phyloP scores from a whole-genome alignment of 1,140 invertebrate genomes.

The Drosophila tropicalis region DNA sequence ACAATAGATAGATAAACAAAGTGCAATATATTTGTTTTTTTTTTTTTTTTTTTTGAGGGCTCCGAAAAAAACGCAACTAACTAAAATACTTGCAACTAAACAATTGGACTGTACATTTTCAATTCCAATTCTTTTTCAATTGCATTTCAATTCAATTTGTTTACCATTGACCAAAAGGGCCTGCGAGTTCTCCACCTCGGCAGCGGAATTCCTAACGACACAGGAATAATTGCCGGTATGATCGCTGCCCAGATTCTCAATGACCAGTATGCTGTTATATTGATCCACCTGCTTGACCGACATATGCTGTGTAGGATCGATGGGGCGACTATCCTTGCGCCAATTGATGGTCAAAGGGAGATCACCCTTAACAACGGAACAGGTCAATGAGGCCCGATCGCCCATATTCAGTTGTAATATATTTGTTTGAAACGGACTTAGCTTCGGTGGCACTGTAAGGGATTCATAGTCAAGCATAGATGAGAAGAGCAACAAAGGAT shows the following conservation, averaged over 20 bases:
- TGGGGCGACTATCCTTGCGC: conserved; percentile 89
- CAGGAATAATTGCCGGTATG: conserved; percentile 92
- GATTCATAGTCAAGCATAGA: conserved; percentile 49
- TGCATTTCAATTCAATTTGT: conserved; percentile 29
- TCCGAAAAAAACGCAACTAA: conserved; percentile 47
- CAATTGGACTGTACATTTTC: conserved; percentile 21
- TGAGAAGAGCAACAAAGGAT: conserved; percentile 41
- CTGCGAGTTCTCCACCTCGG: conserved; percentile 89
- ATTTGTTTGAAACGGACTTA: conserved; percentile 90
- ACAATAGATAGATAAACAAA: conserved; percentile 59
- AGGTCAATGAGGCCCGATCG: conserved; percentile 90
- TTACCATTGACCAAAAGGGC: conserved; percentile 92
- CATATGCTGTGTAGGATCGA: conserved; percentile 86
- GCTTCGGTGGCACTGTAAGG: conserved; percentile 90
- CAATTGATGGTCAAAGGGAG: conserved; percentile 90
- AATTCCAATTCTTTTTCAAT: conserved; percentile 13
- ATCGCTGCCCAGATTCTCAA: conserved; percentile 89
- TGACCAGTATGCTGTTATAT: conserved; percentile 91
- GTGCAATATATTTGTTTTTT: conserved; percentile 42
- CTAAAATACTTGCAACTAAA: conserved; percentile 69
- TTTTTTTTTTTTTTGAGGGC: too few species aligned
- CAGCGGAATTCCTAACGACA: conserved; percentile 89
- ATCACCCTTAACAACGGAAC: conserved; percentile 91
- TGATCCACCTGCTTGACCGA: conserved; percentile 89
- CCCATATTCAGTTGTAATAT: conserved; percentile 89